These are phyloP conservation scores for Brachionus plicatilis DNA, from an alignment of 1,140 invertebrate genomes.

Conservation along the genomic window DNA sequence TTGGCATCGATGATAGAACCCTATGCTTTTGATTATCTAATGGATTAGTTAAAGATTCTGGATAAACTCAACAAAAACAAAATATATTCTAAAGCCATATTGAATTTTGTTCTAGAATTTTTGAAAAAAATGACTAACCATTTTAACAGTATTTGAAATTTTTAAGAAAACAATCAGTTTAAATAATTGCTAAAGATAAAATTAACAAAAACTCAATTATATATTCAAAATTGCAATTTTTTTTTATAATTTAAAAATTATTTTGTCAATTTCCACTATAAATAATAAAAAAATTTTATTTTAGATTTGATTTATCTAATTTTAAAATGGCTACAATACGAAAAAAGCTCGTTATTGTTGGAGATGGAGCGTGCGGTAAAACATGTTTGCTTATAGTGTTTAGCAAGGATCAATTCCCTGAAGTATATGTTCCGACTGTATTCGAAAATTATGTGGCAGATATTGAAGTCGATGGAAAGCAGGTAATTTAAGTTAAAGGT, in stretches of 20 bases:
- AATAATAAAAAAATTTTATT: not conserved
- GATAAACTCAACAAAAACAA: not conserved
- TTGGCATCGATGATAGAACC: not conserved
- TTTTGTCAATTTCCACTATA: not conserved
- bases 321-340: conserved; percentile 37
- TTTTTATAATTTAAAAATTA: not conserved
- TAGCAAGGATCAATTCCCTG: conserved; percentile 55
- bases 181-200: not conserved
- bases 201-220: not conserved
- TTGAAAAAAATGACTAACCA: not conserved
- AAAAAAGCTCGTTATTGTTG: conserved; percentile 54
- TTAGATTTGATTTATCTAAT: not conserved
- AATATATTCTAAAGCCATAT: not conserved
- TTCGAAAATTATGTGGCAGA: conserved; percentile 93
- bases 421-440: conserved; percentile 55
- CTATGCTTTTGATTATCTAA: not conserved
- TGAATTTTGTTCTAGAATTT: not conserved
- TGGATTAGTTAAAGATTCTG: not conserved
- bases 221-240: not conserved
- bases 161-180: not conserved
- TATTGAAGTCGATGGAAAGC: conserved; percentile 86
- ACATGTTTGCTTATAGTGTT: conserved; percentile 57
- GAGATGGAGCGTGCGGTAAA: conserved; percentile 56
- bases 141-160: not conserved
- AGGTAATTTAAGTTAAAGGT: conserved; percentile 59